Evolutionary conservation across 2,888 invertebrate species (phyloP).

Genomic region (Acleris sparsana): DNA sequence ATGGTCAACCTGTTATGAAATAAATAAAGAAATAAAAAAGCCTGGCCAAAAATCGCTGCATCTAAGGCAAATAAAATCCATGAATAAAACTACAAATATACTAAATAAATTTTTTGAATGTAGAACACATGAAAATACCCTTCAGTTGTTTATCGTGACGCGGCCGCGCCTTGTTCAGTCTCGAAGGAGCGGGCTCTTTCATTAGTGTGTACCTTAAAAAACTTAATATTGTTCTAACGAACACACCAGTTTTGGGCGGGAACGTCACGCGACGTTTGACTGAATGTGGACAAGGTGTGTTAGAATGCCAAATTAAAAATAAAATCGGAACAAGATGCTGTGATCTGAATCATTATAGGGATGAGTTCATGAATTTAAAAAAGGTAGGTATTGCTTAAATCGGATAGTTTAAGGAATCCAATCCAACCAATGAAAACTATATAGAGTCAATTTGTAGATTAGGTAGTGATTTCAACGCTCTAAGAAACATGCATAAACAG

Average conservation of each 20-base stretch:
- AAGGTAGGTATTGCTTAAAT: neutral
- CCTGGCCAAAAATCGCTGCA: no score
- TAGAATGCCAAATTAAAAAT: neutral
- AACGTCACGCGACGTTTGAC: conserved; percentile 69
- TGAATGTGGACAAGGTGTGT: conserved; percentile 19
- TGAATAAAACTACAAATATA: neutral
- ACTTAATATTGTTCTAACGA: conserved; percentile 72
- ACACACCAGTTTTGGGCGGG: conserved; percentile 71
- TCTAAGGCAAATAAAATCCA: neutral
- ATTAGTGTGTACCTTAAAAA: conserved; percentile 76
- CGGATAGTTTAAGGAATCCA: no score
- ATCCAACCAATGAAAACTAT: no score
- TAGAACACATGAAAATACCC: conserved; percentile 26
- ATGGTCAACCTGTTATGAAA: no score
- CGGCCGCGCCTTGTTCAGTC: conserved; percentile 66
- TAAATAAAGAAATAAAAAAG: no score
- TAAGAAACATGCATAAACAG: no score
- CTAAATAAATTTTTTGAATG: conserved; percentile 14
- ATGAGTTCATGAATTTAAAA: neutral
- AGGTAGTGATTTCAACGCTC: no score
- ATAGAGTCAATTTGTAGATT: no score
- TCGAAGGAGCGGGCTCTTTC: conserved; percentile 81
- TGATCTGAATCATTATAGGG: no score
- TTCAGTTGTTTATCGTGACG: conserved; percentile 36
- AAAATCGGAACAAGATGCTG: neutral